Base-by-base conservation (phyloP, 2,888 invertebrate genomes). In the Petrolisthes manimaculis region DNA sequence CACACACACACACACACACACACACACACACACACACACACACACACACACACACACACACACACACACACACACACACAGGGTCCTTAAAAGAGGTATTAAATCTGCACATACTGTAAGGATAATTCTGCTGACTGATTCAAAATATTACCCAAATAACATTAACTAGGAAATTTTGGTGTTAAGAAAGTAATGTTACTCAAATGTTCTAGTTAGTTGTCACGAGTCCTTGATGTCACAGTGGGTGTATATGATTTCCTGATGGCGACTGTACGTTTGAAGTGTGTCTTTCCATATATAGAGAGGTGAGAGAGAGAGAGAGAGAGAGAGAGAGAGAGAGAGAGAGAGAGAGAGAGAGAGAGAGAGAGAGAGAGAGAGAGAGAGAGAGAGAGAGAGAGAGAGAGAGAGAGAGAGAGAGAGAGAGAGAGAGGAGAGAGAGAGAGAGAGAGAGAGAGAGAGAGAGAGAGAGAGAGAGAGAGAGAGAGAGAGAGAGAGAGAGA, bases 31-130 rank as follows among this genome's bases (percentile, higher is more conserved):
- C 69, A 69, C 67, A 61, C 67, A 67, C 51, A 69, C 67, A 67
- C 51, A 69, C 37, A 67, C 61, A 61, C 61, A 61, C 61, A 81
- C 81, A 81, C 24, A 81, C 56, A 81, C 61, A 81, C 67, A 55
- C 56, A 80, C 54, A 55, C 56, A 80, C 78, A 78, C 55, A 80
- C 56, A 80, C 55, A 80, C 56, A 55, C 80, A n/a, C n/a, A n/a
- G n/a, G n/a, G n/a, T n/a, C n/a, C n/a, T n/a, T n/a, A n/a, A 37
- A 37, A 37, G 37, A 37, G 37, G 37, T 37, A 0, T 37, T 37
- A 1, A 37, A 1, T 37, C 37, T 37, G 37, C 37, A 37, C 37
- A 37, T 37, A 2, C 37, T 37, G 37, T 37, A 37, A 37, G 37
- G 37, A 37, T 37, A 37, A 37, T 37, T 37, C 37, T 37, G 37